phyloP scores from a whole-genome alignment of 2,797 vertebrate species.

The Schizothorax lantsangensis region DNA sequence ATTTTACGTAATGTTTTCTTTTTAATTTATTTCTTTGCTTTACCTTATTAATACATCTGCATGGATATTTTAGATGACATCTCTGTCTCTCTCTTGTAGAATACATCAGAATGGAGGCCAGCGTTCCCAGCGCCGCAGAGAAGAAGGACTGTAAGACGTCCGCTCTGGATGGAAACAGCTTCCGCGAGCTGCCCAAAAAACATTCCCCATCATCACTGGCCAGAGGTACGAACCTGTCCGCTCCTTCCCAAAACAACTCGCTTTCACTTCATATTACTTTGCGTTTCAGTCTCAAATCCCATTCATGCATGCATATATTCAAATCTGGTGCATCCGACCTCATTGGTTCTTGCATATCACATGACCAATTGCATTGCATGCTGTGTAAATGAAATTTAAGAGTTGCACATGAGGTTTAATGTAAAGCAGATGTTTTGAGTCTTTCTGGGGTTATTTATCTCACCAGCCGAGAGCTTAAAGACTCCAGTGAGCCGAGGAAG shows the following conservation, averaged over 20 bases:
- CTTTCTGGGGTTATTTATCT: conserved; percentile 12
- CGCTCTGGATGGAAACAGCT: conserved; percentile 80
- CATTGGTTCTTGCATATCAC: not conserved
- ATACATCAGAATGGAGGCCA: conserved; percentile 81
- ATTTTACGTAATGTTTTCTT: not conserved
- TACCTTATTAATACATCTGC: not conserved
- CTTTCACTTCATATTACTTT: not conserved
- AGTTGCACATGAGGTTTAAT: not conserved
- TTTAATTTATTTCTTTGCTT: not conserved
- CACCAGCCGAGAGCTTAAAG: conserved; percentile 38
- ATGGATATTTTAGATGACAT: not conserved
- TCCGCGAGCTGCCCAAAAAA: conserved; percentile 85
- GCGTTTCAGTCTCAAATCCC: not conserved
- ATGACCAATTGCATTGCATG: not conserved
- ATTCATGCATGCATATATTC: not conserved
- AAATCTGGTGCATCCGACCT: not conserved
- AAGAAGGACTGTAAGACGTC: conserved; percentile 83
- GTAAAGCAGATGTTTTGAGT: not conserved
- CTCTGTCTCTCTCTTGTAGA: conserved; percentile 29
- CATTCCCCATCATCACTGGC: conserved; percentile 73
- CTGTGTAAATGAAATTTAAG: not conserved
- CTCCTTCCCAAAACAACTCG: not conserved
- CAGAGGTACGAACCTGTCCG: conserved; percentile 69
- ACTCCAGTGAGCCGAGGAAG: conserved; percentile 44
- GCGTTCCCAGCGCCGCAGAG: conserved; percentile 75